Percentiles rank a stretch among this genome's conserved stretches.
Conservation (phyloP, 2,113 vertebrate species). For the Neofelis nebulosa region DNA sequence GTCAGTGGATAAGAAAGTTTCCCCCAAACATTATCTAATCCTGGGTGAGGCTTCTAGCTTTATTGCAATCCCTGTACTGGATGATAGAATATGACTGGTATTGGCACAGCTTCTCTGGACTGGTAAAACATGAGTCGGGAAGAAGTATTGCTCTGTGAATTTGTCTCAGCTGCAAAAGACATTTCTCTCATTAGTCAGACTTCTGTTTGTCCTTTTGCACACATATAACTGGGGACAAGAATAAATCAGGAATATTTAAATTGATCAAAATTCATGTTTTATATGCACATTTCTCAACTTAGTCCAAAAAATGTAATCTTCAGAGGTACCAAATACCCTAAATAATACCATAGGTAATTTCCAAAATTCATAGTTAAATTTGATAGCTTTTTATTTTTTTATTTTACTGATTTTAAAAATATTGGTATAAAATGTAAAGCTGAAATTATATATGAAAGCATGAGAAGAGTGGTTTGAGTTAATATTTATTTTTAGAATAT, state of each 20-base stretch:
- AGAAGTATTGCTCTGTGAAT: neutral
- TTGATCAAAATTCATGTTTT: neutral
- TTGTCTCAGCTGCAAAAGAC: neutral
- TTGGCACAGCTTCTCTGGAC: neutral
- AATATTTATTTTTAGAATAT: neutral
- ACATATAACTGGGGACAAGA: neutral
- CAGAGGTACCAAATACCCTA: neutral
- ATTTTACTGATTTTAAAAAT: neutral
- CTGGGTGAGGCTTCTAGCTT: neutral
- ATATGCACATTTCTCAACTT: neutral
- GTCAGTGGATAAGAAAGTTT: slow-evolving; percentile 40
- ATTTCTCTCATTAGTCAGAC: neutral
- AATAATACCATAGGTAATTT: neutral
- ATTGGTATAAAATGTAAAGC: neutral
- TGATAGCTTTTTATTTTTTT: neutral
- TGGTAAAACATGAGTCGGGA: neutral
- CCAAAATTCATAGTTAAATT: neutral
- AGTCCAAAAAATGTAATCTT: neutral
- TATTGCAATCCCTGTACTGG: neutral
- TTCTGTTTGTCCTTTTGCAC: neutral
- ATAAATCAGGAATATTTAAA: neutral
- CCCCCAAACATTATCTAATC: neutral
- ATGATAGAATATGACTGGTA: neutral
- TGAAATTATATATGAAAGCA: neutral
- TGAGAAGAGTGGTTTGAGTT: neutral